phyloP scores from a whole-genome alignment of 1,140 invertebrate genomes.

The Pogonognathellus flavescens region DNA sequence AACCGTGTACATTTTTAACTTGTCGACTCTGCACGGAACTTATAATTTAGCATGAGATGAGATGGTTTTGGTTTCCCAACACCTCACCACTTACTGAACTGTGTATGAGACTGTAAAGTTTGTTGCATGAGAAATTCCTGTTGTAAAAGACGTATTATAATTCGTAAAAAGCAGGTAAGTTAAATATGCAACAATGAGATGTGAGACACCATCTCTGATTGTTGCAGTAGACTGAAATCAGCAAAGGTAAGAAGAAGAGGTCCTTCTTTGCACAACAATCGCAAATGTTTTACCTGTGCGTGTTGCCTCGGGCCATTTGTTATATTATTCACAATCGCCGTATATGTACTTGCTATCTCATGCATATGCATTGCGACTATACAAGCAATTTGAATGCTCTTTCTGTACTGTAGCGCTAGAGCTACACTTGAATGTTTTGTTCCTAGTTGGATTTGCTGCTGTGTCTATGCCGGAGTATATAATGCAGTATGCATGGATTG shows the following conservation, averaged over 20 bases:
- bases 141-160: neutral
- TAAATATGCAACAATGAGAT: conserved; percentile 12
- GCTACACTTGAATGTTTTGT: too few relatives aligned
- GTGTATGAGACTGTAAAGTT: neutral
- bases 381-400: too few relatives aligned
- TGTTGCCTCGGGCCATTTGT: neutral
- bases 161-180: neutral
- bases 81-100: neutral
- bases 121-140: neutral
- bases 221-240: neutral
- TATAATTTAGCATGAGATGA: too few relatives aligned
- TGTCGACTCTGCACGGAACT: too few relatives aligned
- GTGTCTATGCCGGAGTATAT: too few relatives aligned
- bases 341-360: too few relatives aligned
- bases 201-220: conserved; percentile 24
- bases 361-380: too few relatives aligned
- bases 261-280: conserved; percentile 6
- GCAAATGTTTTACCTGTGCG: neutral
- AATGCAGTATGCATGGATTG: neutral
- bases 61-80: too few relatives aligned
- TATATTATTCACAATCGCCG: too few relatives aligned
- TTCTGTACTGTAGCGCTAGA: too few relatives aligned
- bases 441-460: too few relatives aligned
- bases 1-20: too few relatives aligned
- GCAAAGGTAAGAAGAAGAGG: conserved; percentile 1